Base-by-base conservation (phyloP, 2,888 invertebrate species). In the Endotricha flammealis region DNA sequence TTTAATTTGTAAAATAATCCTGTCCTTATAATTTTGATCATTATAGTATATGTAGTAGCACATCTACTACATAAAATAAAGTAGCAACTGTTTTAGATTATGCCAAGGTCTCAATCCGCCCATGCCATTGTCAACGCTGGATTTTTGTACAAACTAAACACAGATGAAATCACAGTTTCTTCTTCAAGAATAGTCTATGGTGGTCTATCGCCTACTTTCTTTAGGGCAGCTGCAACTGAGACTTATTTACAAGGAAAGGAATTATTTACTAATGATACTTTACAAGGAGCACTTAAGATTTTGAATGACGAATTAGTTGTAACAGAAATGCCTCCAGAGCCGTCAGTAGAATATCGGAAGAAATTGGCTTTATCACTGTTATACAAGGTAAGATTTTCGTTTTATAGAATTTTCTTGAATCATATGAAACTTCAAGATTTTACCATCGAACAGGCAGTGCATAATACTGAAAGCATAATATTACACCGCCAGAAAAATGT, bases 51-150 rank as follows among this genome's bases (percentile, higher is more conserved):
- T n/a, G n/a, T n/a, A n/a, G n/a, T n/a, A n/a, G n/a, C n/a, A n/a
- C n/a, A n/a, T n/a, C n/a, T n/a, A n/a, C n/a, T n/a, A n/a, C n/a
- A 16, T 16, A 16, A 16, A 16, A 16, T 16, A 4, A 6, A 16
- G 3, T 16, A 16, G 6, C 16, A 16, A 20, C 7, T 20, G 20
- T 66, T 58, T n/a, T 55, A 94, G 93, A 90, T 93, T 31, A 92
- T 91, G 89, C 90, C 91, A 0, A 79, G 93, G 38, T 88, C 90
- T 0, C 92, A 92, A 76, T 93, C 92, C 57, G 90, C 92, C 0
- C 92, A 92, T 53, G 93, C 93, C 0, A 87, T 91, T 38, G 90
- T 94, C 0, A 92, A 93, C 55, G 92, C 92, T 8, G 94, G 90
- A 4, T 93, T 94, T 57, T 23, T 42, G 10, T 38, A 32, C 17